A percentile compares a stretch with the other conserved stretches of the same genome.
Evolutionary conservation across 64 coral and sea anemone species (phyloP).

Genomic region (Anthopleura sola): DNA sequence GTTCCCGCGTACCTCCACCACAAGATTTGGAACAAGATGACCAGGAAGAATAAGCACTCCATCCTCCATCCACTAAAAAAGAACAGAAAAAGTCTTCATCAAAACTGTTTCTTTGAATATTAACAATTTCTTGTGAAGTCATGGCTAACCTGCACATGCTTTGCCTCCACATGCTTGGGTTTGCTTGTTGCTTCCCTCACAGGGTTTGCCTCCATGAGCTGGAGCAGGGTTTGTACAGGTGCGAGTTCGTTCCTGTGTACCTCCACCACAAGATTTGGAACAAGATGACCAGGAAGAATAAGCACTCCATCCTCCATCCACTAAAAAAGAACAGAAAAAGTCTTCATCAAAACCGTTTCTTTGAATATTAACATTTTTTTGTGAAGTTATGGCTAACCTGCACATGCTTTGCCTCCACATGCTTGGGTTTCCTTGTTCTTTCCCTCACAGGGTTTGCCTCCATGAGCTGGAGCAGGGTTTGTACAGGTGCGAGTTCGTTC

Average conservation of each 20-base stretch:
- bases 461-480: not conserved
- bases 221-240: not conserved
- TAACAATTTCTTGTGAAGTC: no score
- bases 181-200: not conserved
- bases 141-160: not conserved
- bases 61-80: not conserved
- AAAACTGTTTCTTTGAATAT: no score
- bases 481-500: not conserved
- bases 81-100: not conserved
- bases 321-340: not conserved
- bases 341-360: not conserved
- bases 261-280: constrained; percentile 1
- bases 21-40: not conserved
- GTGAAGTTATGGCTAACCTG: not conserved
- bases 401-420: not conserved
- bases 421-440: not conserved
- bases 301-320: not conserved
- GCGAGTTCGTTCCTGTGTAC: not conserved
- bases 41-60: not conserved
- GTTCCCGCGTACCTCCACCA: not conserved
- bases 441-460: not conserved
- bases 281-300: not conserved
- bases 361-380: no score
- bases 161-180: not conserved
- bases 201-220: not conserved